A percentile compares a stretch with the other conserved stretches of the same genome.
phyloP scores from a whole-genome alignment of 2,888 invertebrate genomes.

The Epinotia bilunana region DNA sequence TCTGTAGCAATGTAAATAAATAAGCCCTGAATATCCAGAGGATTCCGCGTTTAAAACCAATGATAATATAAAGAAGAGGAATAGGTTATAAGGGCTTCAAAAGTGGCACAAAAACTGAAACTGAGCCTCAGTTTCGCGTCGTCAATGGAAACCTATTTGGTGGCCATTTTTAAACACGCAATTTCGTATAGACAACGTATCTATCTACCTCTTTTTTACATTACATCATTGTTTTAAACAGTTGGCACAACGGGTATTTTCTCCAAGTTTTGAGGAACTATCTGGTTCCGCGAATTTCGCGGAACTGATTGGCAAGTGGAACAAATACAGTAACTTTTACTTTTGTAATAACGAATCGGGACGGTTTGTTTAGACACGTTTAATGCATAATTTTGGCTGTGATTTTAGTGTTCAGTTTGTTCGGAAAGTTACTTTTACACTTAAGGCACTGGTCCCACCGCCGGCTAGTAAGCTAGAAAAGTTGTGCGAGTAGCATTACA shows the following conservation, averaged over 20 bases:
- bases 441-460: too few species aligned
- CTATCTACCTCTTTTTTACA: too few species aligned
- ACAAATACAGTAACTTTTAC: slow-evolving; percentile 23
- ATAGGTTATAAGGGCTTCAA: too few species aligned
- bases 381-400: slow-evolving; percentile 2
- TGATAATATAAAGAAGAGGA: too few species aligned
- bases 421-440: too few species aligned
- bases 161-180: too few species aligned
- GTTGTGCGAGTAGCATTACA: too few species aligned
- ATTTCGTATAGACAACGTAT: too few species aligned
- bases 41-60: neutral
- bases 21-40: neutral
- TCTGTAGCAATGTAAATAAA: neutral
- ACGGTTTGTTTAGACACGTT: neutral
- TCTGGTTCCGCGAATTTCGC: slow-evolving; percentile 12
- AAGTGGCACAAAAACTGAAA: too few species aligned
- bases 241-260: slow-evolving; percentile 1
- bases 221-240: neutral
- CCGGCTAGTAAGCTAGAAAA: too few species aligned
- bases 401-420: neutral
- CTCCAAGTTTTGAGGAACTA: slow-evolving; percentile 14
- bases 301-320: slow-evolving; percentile 21
- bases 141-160: too few species aligned
- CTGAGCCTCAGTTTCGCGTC: too few species aligned
- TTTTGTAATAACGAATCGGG: neutral